Conservation (phyloP, 2,113 vertebrate species). For the Strigops habroptila region DNA sequence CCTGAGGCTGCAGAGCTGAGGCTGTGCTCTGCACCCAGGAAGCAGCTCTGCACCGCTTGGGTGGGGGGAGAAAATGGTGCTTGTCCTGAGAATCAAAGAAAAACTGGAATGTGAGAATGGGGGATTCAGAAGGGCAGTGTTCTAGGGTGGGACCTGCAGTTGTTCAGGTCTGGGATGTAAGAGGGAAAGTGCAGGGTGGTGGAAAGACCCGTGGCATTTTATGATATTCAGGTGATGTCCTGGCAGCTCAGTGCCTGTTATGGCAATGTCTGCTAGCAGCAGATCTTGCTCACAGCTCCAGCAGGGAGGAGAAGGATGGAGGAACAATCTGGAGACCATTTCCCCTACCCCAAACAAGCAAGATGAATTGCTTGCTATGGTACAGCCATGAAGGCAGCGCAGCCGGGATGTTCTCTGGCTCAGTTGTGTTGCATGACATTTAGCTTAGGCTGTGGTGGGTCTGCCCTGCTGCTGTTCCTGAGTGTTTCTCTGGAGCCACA, state of each 20-base stretch:
- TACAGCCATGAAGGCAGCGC: fast-evolving
- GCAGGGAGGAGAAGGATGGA: neutral
- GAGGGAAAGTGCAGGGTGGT: neutral
- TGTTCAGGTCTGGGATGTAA: neutral
- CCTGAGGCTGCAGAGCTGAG: neutral
- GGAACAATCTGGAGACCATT: neutral
- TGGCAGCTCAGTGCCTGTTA: neutral
- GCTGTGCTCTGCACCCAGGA: neutral
- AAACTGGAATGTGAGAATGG: neutral
- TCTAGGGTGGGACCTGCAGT: neutral
- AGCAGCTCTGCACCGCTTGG: neutral
- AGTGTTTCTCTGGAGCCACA: neutral
- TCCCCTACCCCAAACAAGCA: neutral
- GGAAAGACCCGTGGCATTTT: neutral
- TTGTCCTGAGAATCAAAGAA: neutral
- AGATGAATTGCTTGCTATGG: neutral
- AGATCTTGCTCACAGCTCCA: neutral
- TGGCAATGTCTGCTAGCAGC: neutral
- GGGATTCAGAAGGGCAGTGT: fast-evolving
- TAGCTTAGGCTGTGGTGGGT: neutral
- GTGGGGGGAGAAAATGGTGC: neutral
- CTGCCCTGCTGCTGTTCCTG: neutral
- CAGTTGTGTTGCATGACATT: neutral
- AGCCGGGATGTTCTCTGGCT: neutral
- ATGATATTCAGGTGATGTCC: neutral